Conservation (phyloP, 2,113 vertebrate genomes). For the Siphamia tubifer region DNA sequence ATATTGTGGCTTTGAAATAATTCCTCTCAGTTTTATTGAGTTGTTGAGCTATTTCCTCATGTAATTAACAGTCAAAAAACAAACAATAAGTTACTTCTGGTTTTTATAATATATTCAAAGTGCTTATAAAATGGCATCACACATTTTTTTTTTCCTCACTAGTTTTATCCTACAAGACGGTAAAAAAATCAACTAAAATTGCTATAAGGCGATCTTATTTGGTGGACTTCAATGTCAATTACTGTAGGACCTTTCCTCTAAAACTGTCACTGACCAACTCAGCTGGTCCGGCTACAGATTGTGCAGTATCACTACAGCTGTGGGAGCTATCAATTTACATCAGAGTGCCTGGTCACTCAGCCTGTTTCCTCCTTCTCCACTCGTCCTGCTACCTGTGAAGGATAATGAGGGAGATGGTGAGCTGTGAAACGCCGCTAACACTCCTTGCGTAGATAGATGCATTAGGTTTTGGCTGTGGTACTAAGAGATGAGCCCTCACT, state of each 20-base stretch:
- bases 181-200: too few species aligned
- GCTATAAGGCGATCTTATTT: not conserved
- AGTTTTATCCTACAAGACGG: too few species aligned
- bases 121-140: too few species aligned
- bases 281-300: constrained; percentile 42
- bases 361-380: constrained; percentile 30
- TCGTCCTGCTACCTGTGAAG: constrained; percentile 44
- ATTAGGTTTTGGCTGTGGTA: constrained; percentile 37
- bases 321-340: constrained; percentile 63
- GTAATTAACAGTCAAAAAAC: too few species aligned
- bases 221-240: not conserved
- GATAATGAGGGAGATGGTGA: constrained; percentile 61
- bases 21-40: too few species aligned
- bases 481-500: constrained; percentile 58
- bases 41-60: too few species aligned
- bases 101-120: too few species aligned
- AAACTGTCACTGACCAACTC: constrained; percentile 19
- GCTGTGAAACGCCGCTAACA: constrained; percentile 54
- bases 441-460: constrained; percentile 53
- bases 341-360: constrained; percentile 58
- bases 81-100: too few species aligned
- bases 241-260: not conserved
- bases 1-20: too few species aligned
- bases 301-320: constrained; percentile 43
- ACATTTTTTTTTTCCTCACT: too few species aligned